Base-by-base conservation (phyloP, 1,140 invertebrate genomes). In the Drosophila pachea region DNA sequence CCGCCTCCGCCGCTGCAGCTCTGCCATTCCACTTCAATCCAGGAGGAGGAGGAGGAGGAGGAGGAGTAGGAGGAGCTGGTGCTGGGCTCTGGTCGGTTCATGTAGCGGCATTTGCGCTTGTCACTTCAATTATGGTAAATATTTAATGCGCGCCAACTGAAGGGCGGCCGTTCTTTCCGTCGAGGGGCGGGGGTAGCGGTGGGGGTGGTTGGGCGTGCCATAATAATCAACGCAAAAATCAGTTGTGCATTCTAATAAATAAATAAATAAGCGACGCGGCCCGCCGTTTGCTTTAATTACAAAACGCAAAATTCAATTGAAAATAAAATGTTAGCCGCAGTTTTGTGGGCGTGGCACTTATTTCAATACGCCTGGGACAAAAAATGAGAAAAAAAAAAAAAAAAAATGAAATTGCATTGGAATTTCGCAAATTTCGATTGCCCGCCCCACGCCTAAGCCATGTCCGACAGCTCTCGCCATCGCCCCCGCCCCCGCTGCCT, bases 61-160 rank as follows among this genome's bases (percentile, higher is more conserved):
- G n/a, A n/a, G n/a, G n/a, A n/a, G n/a, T n/a, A n/a, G n/a, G n/a
- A n/a, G n/a, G n/a, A n/a, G n/a, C n/a, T n/a, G n/a, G n/a, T n/a
- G n/a, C n/a, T n/a, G n/a, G n/a, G 22, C 22, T 22, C 22, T 65
- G 54, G 56, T 56, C 65, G 77, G 73, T 56, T 54, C 65, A 69
- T 83, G 79, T 84, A 84, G 81, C 64, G 76, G 76, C 81, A 86
- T 86, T 84, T 84, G 81, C 64, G 81, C 82, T 86, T 86, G 81
- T 86, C 81, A 86, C 74, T 86, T 86, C 82, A 86, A 86, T 86
- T 86, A 86, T 86, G 73, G 81, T 86, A 86, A 86, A 86, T 86
- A 86, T 86, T 81, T 86, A 86, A 86, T 81, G 81, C 76, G 68
- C 40, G 55, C 35, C 53, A 55, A 66, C 53, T 14, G 61, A 42